phyloP scores from a whole-genome alignment of 64 coral and sea anemone genomes.

The Montipora efflorescens region DNA sequence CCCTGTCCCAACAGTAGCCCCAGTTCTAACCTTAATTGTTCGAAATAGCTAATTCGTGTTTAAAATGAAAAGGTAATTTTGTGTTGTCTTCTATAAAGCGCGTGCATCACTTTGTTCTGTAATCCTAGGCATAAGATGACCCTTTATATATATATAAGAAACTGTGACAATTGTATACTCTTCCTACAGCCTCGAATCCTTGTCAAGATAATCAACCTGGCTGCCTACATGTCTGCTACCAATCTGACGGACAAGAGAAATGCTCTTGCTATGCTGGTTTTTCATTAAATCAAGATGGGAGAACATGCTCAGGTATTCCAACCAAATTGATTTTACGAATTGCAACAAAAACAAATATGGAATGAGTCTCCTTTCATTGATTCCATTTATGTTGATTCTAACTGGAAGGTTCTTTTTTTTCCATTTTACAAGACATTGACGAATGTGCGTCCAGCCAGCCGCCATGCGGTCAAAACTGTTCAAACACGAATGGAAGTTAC shows the following conservation, averaged over 20 bases:
- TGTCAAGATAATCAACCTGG: conserved; percentile 21
- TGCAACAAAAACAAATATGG: background rate
- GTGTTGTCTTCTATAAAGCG: no score
- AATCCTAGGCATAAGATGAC: no score
- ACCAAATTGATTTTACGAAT: background rate
- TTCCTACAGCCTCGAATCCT: conserved; percentile 9
- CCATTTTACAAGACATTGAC: conserved; percentile 26
- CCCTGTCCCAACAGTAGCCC: no score
- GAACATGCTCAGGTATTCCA: conserved; percentile 46
- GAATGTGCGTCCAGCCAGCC: conserved; percentile 26
- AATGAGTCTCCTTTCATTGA: no score
- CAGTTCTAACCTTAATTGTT: no score
- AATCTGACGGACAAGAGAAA: conserved; percentile 3
- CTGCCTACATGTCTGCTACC: conserved; percentile 57
- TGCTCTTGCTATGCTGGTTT: conserved; percentile 49
- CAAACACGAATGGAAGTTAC: conserved; percentile 29
- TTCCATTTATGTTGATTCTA: no score
- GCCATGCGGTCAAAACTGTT: conserved; percentile 39
- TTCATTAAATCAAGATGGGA: conserved; percentile 41
- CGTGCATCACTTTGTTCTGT: no score
- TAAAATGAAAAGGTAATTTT: no score
- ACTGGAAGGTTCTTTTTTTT: background rate
- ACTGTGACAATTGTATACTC: background rate
- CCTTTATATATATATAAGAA: no score
- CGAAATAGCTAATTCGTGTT: no score